phyloP scores from a whole-genome alignment of 2,797 vertebrate genomes.

The Brachyalestes nurse region DNA sequence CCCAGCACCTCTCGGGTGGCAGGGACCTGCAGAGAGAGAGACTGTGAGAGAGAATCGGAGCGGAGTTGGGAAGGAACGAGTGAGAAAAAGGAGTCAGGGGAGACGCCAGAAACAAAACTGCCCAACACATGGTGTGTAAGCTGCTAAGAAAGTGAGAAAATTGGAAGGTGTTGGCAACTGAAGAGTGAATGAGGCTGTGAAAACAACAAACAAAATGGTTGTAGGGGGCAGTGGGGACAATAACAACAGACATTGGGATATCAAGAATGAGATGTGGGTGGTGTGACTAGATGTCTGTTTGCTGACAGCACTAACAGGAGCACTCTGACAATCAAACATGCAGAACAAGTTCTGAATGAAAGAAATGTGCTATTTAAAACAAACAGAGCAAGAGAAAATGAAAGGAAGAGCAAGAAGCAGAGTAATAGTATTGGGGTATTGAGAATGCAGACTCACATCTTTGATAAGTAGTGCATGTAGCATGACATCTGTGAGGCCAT shows the following conservation, averaged over 20 bases:
- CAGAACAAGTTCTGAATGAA: conserved; percentile 11
- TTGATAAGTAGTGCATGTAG: conserved; percentile 96
- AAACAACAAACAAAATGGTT: conserved; percentile 19
- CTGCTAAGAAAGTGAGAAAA: conserved; percentile 7
- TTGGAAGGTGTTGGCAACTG: background rate
- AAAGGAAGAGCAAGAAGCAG: conserved; percentile 2
- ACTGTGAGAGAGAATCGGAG: conserved; percentile 54
- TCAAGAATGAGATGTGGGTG: conserved; percentile 24
- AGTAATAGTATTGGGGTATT: background rate
- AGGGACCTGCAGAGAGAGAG: conserved; percentile 83
- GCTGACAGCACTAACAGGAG: conserved; percentile 28
- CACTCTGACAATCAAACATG: conserved; percentile 38
- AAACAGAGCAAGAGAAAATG: conserved; percentile 29
- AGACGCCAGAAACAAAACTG: conserved; percentile 35
- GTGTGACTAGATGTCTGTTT: conserved; percentile 37
- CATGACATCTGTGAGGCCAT: conserved; percentile 97
- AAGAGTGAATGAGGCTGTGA: conserved; percentile 20
- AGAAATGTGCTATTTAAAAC: conserved; percentile 27
- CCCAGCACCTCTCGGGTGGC: conserved; percentile 95
- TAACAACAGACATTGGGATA: conserved; percentile 1
- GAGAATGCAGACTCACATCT: conserved; percentile 84
- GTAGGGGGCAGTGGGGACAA: background rate
- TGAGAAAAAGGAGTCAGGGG: conserved; percentile 21
- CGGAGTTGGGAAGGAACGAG: conserved; percentile 45
- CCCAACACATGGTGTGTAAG: conserved; percentile 38